Evolutionary conservation across 1,140 invertebrate species (phyloP), one percentile per base, ranked within the genome.

Genomic region (Panagrolaimus sp.): DNA sequence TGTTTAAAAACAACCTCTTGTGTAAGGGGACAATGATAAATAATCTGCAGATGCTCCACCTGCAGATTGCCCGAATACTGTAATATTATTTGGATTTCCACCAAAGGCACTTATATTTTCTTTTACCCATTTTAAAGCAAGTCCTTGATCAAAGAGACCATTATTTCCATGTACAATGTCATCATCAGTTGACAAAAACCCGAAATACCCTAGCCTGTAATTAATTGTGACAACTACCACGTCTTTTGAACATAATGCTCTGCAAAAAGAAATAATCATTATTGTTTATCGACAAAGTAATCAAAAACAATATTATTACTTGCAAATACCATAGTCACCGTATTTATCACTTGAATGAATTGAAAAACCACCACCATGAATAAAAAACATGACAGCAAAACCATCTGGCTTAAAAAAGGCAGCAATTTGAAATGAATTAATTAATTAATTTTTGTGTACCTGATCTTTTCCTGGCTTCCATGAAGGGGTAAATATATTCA

Each of bases 91-190:
- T 27, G 68, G 63, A 27, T 72, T 25, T 31, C 71, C 71, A n/a
- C 71, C 71, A 64, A 72, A 72, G 27, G 43, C 25, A 8, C 31
- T 27, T 11, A 73, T 73, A 16, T 72, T 72, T 62, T 73, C 71
- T 27, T 63, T 31, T 11, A 71, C 51, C 69, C 69, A 70, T 46
- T 38, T n/a, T 13, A 70, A 47, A 20, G 69, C 69, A 11, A 71
- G 16, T 14, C 23, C 47, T 47, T 70, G 69, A 71, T 70, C 51
- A 77, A 77, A 76, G 68, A 96, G 84, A 9, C 93, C 94, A 45
- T 92, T 89, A 84, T 97, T 98, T 11, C 93, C 93, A 0, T 92
- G 92, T 43, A 91, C 91, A 74, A 93, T 91, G 5, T 90, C 90
- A 76, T 68, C 66, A 31, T 46, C 66, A 42, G 31, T 67, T 9